Conservation (phyloP, 2,888 invertebrate species). For the Hymenopus coronatus region DNA sequence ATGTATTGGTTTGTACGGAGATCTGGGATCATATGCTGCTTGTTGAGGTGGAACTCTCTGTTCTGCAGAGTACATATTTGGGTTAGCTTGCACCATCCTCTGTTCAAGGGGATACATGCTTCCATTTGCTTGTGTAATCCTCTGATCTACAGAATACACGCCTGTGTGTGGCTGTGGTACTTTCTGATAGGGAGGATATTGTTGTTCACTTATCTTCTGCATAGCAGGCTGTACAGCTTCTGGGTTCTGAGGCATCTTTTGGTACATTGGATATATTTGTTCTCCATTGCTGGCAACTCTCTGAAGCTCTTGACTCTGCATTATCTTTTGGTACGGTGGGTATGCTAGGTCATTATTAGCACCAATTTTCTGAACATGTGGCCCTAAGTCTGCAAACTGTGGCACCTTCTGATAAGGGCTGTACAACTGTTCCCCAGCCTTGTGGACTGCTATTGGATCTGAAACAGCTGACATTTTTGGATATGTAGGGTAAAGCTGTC, state of each 20-base stretch:
- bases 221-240: neutral
- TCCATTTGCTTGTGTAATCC: neutral
- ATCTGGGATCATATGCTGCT: neutral
- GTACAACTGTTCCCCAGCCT: neutral
- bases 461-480: neutral
- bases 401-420: neutral
- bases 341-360: neutral
- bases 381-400: neutral
- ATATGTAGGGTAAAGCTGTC: neutral
- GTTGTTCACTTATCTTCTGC: neutral
- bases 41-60: neutral
- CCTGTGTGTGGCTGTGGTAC: neutral
- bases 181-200: neutral
- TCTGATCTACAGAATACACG: neutral
- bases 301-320: neutral
- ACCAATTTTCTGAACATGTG: neutral
- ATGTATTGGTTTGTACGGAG: slow-evolving; percentile 3
- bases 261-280: neutral
- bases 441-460: neutral
- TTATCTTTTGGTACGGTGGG: neutral
- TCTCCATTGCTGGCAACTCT: neutral
- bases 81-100: neutral
- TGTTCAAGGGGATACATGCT: neutral
- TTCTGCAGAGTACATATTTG: neutral
- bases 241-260: neutral